Percentiles rank a stretch among this genome's conserved stretches.
Conservation (phyloP, 2,888 invertebrate genomes). For the Leptinotarsa rubiginosa region DNA sequence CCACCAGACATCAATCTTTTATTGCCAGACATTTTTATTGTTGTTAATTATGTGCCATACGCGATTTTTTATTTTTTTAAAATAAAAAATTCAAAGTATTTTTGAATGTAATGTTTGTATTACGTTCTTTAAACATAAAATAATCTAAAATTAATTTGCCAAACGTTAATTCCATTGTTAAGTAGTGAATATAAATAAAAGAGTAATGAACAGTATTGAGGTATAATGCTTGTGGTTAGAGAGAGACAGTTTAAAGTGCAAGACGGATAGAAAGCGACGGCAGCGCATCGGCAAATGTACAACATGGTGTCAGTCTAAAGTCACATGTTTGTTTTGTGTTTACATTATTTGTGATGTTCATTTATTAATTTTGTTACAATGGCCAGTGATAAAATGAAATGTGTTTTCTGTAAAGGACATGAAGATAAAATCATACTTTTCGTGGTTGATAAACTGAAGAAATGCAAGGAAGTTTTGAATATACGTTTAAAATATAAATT, state of each 20-base stretch:
- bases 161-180: too few species aligned
- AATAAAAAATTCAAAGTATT: too few species aligned
- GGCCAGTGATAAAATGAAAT: conserved; percentile 27
- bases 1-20: too few species aligned
- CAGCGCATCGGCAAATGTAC: conserved; percentile 8
- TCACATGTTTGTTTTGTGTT: conserved; percentile 16
- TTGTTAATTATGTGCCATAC: too few species aligned
- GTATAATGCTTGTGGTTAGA: conserved; percentile 10
- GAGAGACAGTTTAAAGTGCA: background rate
- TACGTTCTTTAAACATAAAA: too few species aligned
- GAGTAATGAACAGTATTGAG: background rate
- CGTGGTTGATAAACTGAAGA: conserved; percentile 26
- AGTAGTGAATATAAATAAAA: too few species aligned
- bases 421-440: conserved; percentile 33
- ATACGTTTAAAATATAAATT: conserved; percentile 34
- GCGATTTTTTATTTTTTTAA: too few species aligned
- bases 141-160: too few species aligned
- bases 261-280: background rate
- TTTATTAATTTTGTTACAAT: conserved; percentile 22
- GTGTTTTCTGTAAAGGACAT: conserved; percentile 28
- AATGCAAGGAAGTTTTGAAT: conserved; percentile 24
- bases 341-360: conserved; percentile 5
- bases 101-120: too few species aligned
- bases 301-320: background rate
- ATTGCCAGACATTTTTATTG: too few species aligned